phyloP scores from a whole-genome alignment of 2,113 vertebrate genomes.

The Xyrauchen texanus region DNA sequence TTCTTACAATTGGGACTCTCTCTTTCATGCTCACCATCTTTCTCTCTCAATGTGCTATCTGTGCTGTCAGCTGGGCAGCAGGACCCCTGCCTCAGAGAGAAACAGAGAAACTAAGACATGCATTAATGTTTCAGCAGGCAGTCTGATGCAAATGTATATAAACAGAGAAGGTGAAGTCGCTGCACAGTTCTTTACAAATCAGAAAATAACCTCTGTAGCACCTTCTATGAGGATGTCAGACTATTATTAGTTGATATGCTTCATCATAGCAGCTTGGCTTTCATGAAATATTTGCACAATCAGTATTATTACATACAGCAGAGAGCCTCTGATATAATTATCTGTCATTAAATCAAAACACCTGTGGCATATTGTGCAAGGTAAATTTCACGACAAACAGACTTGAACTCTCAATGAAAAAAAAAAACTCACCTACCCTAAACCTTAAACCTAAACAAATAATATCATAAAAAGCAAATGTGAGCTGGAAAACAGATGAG shows the following conservation, averaged over 20 bases:
- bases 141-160: conserved; percentile 31
- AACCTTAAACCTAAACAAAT: too few relatives aligned
- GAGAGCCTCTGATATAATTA: conserved; percentile 16
- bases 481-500: too few relatives aligned
- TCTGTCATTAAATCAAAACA: neutral
- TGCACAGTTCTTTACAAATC: conserved; percentile 28
- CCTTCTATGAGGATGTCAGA: neutral
- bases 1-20: neutral
- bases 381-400: neutral
- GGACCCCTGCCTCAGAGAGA: conserved; percentile 28
- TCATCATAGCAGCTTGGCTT: neutral
- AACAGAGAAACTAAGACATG: conserved; percentile 24
- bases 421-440: too few relatives aligned
- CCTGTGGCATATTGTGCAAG: neutral
- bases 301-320: neutral
- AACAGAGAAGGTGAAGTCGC: conserved; percentile 29
- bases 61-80: conserved; percentile 24
- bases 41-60: conserved; percentile 30
- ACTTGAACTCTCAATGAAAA: neutral
- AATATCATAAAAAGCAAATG: too few relatives aligned
- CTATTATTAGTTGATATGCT: conserved; percentile 10
- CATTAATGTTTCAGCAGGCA: conserved; percentile 46
- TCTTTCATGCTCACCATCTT: neutral
- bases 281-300: neutral
- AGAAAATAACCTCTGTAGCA: conserved; percentile 19